Evolutionary conservation across 2,888 invertebrate species (phyloP), one percentile per base, ranked within the genome.

Genomic region (Argynnis bischoffii): DNA sequence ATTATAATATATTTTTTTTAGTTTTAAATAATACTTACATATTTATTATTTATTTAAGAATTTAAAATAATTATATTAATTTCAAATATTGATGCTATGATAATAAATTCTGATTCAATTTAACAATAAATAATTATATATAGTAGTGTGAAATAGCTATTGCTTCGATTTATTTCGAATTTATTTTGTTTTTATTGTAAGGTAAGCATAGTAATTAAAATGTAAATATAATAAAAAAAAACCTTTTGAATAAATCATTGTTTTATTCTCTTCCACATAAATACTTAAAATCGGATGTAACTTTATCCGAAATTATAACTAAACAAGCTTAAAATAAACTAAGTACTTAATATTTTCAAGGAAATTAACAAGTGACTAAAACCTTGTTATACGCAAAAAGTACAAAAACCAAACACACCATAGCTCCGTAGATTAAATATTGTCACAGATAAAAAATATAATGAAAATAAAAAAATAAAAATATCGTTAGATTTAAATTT

Each of bases 231-330:
- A 80, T 78, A 70, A 69, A 66, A 63, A 75, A 66, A 26, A 70
- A 80, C 78, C 75, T 81, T 85, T 87, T 79, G 86, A 83, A 83
- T 84, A 84, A 86, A 84, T 83, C 84, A 83, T 88, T 81, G 82
- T 83, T 87, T 90, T 87, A 89, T 90, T 89, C 84, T 89, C 66
- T 80, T 86, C 81, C 86, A 89, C 89, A 91, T 90, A 90, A 90
- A 90, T 90, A 89, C 84, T 88, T 85, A 86, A 84, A 82, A 78
- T 81, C 81, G 85, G 85, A 87, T 81, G 78, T 75, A 79, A 80
- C 72, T 72, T 73, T 71, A 81, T 82, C 79, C 74, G 76, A 75
- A 76, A 77, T 76, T 82, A 78, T 79, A 78, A 79, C 83, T 86
- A 85, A 80, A 81, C 79, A 82, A 83, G 81, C 81, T 81, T 81